A percentile compares a stretch with the other conserved stretches of the same genome.
Evolutionary conservation across 2,888 invertebrate genomes (phyloP).

Genomic region (Cancer borealis): DNA sequence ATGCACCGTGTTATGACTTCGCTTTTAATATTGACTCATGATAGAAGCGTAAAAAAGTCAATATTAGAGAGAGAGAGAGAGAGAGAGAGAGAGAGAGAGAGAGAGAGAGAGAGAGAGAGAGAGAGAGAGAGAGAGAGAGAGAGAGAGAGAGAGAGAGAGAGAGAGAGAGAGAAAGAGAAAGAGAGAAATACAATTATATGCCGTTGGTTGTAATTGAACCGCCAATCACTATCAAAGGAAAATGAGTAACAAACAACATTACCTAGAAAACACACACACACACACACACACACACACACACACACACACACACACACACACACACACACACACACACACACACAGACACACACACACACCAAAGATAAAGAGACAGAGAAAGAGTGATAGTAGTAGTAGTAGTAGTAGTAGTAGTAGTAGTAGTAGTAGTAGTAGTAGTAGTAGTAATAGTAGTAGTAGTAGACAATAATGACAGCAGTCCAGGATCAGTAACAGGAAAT

Average conservation of each 20-base stretch:
- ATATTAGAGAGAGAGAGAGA: background rate
- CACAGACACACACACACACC: too few relatives aligned
- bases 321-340: conserved; percentile 17
- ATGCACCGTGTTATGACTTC: background rate
- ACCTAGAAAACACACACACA: background rate
- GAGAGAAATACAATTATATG: background rate
- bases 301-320: conserved; percentile 45
- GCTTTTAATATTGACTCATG: background rate
- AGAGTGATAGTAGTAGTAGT: too few relatives aligned
- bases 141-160: conserved; percentile 6
- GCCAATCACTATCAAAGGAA: background rate
- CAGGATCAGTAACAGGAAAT: too few relatives aligned
- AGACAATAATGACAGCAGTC: background rate
- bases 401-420: too few relatives aligned
- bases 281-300: conserved; percentile 45
- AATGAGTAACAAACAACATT: too few relatives aligned
- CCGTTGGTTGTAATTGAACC: background rate
- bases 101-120: background rate
- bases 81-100: background rate
- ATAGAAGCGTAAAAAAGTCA: background rate
- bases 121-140: background rate
- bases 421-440: too few relatives aligned
- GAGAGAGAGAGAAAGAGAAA: conserved; percentile 20
- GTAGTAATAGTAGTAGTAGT: too few relatives aligned
- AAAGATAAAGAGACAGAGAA: too few relatives aligned